phyloP scores from a whole-genome alignment of 2,113 vertebrate genomes.

The Trogon surrucura region DNA sequence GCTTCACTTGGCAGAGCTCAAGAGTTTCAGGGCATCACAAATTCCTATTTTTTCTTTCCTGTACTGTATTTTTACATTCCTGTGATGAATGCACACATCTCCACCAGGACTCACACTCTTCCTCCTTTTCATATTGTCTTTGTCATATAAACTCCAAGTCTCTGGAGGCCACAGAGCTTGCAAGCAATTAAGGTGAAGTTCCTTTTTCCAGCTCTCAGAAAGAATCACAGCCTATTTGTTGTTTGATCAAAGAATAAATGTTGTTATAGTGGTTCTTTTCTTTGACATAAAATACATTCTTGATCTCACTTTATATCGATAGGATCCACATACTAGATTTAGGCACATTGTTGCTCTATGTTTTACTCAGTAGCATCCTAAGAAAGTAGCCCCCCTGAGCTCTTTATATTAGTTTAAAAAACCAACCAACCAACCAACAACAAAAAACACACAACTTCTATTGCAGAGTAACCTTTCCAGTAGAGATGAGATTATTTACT shows the following conservation, averaged over 20 bases:
- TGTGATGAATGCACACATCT: neutral
- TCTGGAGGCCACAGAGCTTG: neutral
- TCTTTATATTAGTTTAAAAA: neutral
- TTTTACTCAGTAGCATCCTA: neutral
- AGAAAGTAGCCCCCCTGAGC: neutral
- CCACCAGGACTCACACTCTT: neutral
- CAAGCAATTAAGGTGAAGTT: neutral
- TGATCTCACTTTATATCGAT: neutral
- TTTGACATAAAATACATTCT: neutral
- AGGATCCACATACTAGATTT: neutral
- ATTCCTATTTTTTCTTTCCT: neutral
- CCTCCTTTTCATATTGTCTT: neutral
- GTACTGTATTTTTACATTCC: neutral
- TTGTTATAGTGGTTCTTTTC: neutral
- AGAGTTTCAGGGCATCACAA: neutral
- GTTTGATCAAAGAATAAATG: neutral
- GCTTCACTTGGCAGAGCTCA: neutral
- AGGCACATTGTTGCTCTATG: neutral
- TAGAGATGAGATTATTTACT: neutral
- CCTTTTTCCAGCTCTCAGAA: neutral
- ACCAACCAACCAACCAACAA: neutral
- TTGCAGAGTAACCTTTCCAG: neutral
- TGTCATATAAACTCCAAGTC: neutral
- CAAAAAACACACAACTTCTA: neutral
- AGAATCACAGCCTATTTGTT: neutral